Evolutionary conservation across 2,797 vertebrate species (phyloP).

Genomic region (Oreochromis mossambicus): DNA sequence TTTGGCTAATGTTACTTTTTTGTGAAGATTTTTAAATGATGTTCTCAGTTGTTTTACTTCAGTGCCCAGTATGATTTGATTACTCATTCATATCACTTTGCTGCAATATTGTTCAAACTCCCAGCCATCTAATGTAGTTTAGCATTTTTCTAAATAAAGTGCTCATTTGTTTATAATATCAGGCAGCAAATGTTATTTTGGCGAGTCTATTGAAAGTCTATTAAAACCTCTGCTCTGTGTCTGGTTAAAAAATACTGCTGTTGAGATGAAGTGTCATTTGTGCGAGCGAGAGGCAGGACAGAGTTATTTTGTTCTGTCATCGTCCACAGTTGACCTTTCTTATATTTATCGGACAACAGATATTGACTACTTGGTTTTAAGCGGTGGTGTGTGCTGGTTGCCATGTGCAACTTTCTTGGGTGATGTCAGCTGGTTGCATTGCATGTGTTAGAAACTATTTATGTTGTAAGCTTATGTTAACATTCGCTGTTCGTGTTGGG

Average conservation of each 20-base stretch:
- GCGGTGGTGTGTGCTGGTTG: not conserved
- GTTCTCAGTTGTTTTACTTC: not conserved
- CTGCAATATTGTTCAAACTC: not conserved
- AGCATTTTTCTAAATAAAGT: not conserved
- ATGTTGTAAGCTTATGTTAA: not conserved
- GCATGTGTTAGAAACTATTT: not conserved
- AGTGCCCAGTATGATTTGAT: not conserved
- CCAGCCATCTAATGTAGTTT: not conserved
- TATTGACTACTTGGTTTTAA: not conserved
- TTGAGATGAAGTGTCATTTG: not conserved
- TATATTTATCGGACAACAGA: not conserved
- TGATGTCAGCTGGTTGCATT: not conserved
- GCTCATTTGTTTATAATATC: not conserved
- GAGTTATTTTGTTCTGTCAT: not conserved
- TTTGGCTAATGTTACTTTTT: not conserved
- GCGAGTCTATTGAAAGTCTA: not conserved
- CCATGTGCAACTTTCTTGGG: not conserved
- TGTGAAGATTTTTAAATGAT: not conserved
- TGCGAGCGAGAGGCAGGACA: not conserved
- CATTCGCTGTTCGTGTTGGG: rapidly evolving
- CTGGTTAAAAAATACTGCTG: not conserved
- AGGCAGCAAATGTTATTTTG: not conserved
- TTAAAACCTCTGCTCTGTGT: not conserved
- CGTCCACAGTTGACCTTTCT: not conserved
- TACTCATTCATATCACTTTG: not conserved